phyloP scores from a whole-genome alignment of 64 coral and sea anemone species.

The Stichodactyla mertensii region DNA sequence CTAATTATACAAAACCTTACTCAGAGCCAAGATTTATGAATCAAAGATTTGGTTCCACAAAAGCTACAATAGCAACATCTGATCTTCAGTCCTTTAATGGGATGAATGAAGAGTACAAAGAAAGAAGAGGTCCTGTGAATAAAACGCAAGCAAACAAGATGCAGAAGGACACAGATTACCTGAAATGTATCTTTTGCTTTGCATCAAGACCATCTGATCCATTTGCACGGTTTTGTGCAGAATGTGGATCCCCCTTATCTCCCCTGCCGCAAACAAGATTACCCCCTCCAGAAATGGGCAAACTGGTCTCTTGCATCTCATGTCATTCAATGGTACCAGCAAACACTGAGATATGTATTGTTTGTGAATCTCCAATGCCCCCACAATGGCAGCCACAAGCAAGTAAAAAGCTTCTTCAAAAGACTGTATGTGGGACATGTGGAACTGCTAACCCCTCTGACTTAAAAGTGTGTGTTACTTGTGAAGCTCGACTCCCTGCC shows the following conservation, averaged over 20 bases:
- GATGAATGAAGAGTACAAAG: slow-evolving; percentile 42
- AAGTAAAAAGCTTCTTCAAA: slow-evolving; percentile 68
- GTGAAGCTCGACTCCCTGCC: slow-evolving; percentile 71
- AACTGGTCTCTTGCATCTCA: slow-evolving; percentile 85
- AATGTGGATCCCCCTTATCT: slow-evolving; percentile 89
- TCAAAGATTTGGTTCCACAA: slow-evolving; percentile 71
- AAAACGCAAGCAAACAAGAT: slow-evolving; percentile 47
- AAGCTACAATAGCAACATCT: slow-evolving; percentile 46
- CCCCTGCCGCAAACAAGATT: slow-evolving; percentile 67
- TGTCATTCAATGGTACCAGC: slow-evolving; percentile 97
- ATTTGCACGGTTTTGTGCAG: slow-evolving; percentile 82
- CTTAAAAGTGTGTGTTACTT: slow-evolving; percentile 83
- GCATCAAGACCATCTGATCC: slow-evolving; percentile 91
- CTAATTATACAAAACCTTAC: slow-evolving; percentile 59
- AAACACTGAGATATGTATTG: slow-evolving; percentile 78
- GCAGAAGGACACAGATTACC: slow-evolving; percentile 81
- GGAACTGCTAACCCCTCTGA: slow-evolving; percentile 89
- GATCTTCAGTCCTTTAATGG: slow-evolving; percentile 32
- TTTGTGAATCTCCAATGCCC: slow-evolving; percentile 86
- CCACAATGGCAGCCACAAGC: slow-evolving; percentile 86
- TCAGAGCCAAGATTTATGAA: slow-evolving; percentile 71
- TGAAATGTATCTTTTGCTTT: slow-evolving; percentile 94
- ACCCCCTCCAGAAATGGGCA: slow-evolving; percentile 75
- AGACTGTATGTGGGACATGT: slow-evolving; percentile 81
- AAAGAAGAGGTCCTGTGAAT: slow-evolving; percentile 44